Evolutionary conservation across 2,113 vertebrate genomes (phyloP), one percentile per base, ranked within the genome.

Genomic region (Halichoerus grypus): DNA sequence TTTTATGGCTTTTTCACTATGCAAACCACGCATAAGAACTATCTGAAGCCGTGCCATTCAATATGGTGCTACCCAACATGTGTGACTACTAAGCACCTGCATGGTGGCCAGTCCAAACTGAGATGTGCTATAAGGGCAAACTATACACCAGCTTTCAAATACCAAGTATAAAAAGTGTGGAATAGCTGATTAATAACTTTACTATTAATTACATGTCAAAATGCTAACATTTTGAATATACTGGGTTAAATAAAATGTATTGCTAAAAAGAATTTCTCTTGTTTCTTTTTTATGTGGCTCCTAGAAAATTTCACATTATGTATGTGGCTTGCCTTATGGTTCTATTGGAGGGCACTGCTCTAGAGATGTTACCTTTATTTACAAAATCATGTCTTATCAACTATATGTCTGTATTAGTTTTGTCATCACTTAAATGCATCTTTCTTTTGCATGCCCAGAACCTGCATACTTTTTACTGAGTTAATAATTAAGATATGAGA

Each of bases 201-300:
- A 12, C 82, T 59, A 3, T 36, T 86, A 26, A 28, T 53, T 74
- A 63, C 0, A 61, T 14, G 4, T 49, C 57, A 5, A 80, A 87
- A 96, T 95, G 69, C 12, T 96, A 83, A 90, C 28, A 86, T 90
- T 72, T 95, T 67, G 49, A 19, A 22, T 76, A 63, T 13, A n/a
- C 1, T 42, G 39, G 15, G 42, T 93, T 95, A 85, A 86, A 91
- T 21, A 86, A 92, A 86, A 49, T n/a, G 63, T 46, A 59, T 46
- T 39, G 36, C 39, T 55, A 31, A 79, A 89, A 21, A 53, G 10
- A 88, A 57, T 77, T 89, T 65, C 33, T 39, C 55, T n/a, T n/a
- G 1, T 71, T 90, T 93, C 14, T 46, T 94, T 84, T 83, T 39
- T 85, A 88, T 33, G 8, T 61, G n/a, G 28, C 12, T 85, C n/a